Base-by-base conservation (phyloP, 2,797 vertebrate genomes). In the Poeciliopsis gracilis region DNA sequence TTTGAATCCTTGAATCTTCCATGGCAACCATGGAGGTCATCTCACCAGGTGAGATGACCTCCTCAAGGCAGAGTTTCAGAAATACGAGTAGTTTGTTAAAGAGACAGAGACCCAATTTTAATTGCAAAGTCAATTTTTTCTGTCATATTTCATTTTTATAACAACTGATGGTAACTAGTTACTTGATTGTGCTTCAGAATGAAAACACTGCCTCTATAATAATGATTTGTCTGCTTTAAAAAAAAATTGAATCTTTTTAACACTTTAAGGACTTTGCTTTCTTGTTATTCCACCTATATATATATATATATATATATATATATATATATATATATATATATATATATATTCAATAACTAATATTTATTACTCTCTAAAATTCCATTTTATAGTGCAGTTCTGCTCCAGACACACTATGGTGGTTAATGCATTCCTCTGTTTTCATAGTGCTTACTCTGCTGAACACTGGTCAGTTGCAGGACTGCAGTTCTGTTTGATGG, bases 381-480 rank as follows among this genome's bases (percentile, higher is more conserved):
- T 25, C 63, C 20, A 72, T 33, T 72, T 49, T 49, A 49, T 20
- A 5, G 46, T 23, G 45, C 23, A 49, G 46, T 43, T 49, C 51
- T 74, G 43, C 4, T 77, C 86, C 83, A 33, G 59, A 61, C 30
- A 61, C 59, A 33, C 5, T 61, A 8, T 16, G 4, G 28, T 61
- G 30, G 30, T 85, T 79, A 88, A 87, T 72, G 70, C 49, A 74
- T 25, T 36, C 63, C 18, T 28, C 47, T 77, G 73, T 85, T 84
- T 86, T 84, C 85, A 87, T 86, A 88, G 83, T 87, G 84, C 84
- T 91, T 84, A 88, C 79, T 83, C 72, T 76, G 89, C 90, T 86
- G 49, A 4, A 59, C 72, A 76, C 87, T 84, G 77, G 86, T 81
- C 85, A 79, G 73, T 87, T 87, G 73, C 76, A 69, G 71, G 75